These are phyloP conservation scores for Calameuta idolon DNA, from an alignment of 2,888 invertebrate genomes.

Conservation along the genomic window DNA sequence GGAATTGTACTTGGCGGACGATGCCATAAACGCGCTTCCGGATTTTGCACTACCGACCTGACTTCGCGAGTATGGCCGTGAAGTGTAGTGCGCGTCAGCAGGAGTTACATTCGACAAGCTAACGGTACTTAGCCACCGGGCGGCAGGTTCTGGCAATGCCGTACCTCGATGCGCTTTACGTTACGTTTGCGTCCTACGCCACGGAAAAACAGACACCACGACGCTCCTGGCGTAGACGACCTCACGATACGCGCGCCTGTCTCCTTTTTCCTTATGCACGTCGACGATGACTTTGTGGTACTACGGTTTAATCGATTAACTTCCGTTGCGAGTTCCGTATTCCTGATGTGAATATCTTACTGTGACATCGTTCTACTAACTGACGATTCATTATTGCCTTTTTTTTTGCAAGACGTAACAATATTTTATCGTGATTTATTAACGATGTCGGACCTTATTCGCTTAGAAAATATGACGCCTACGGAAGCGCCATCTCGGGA, in stretches of 20 bases:
- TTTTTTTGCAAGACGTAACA: slow-evolving; percentile 31
- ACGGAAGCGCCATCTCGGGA: neutral
- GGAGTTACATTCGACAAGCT: slow-evolving; percentile 29
- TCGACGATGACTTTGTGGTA: neutral
- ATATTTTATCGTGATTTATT: slow-evolving; percentile 46
- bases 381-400: slow-evolving; percentile 15
- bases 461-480: slow-evolving; percentile 24
- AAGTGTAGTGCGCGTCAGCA: slow-evolving; percentile 9
- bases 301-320: neutral
- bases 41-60: slow-evolving; percentile 40
- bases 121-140: slow-evolving; percentile 55
- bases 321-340: neutral
- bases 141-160: slow-evolving; percentile 25
- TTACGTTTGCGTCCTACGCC: slow-evolving; percentile 5
- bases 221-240: neutral
- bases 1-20: neutral
- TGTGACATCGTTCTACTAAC: neutral
- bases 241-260: neutral
- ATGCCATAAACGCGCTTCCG: slow-evolving; percentile 30
- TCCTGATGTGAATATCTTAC: neutral
- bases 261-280: neutral
- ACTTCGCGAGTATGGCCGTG: slow-evolving; percentile 34
- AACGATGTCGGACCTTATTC: slow-evolving; percentile 49
- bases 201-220: slow-evolving; percentile 4
- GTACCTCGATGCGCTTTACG: neutral